These are phyloP conservation scores for Valencia hispanica DNA, from an alignment of 2,797 vertebrate species.

Conservation along the genomic window DNA sequence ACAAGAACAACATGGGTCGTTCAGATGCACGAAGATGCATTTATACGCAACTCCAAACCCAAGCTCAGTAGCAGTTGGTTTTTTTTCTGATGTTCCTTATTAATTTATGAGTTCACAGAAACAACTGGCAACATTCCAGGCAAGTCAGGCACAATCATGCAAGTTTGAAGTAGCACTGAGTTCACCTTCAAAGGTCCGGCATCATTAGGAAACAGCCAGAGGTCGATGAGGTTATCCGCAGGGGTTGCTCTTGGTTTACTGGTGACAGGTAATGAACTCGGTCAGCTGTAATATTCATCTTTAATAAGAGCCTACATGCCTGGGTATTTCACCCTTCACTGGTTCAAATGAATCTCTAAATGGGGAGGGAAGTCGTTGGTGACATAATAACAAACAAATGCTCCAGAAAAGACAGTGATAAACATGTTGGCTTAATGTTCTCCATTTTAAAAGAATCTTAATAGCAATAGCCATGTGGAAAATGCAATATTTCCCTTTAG, in stretches of 20 bases:
- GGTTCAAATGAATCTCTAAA: constrained; percentile 31
- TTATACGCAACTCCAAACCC: constrained; percentile 42
- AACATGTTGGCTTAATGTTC: not conserved
- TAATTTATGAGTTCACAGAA: constrained; percentile 59
- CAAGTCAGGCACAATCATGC: constrained; percentile 22
- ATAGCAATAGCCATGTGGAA: constrained; percentile 4
- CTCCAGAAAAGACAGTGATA: not conserved
- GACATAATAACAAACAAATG: constrained; percentile 6
- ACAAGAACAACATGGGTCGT: constrained; percentile 66
- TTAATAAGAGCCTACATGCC: constrained; percentile 55
- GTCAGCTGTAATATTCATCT: constrained; percentile 66
- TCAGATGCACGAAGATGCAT: constrained; percentile 62
- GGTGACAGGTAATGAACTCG: constrained; percentile 60
- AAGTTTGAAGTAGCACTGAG: constrained; percentile 44
- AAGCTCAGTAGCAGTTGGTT: constrained; percentile 23
- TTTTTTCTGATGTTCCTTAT: constrained; percentile 45
- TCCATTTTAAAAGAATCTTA: not conserved
- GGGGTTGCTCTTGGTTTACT: constrained; percentile 55
- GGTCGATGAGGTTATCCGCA: constrained; percentile 56
- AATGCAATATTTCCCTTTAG: not conserved
- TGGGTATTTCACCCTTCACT: constrained; percentile 50
- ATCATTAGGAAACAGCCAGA: constrained; percentile 55
- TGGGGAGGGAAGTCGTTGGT: constrained; percentile 12
- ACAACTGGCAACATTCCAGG: constrained; percentile 34
- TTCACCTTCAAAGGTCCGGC: constrained; percentile 50